A percentile compares a stretch with the other conserved stretches of the same genome.
phyloP scores from a whole-genome alignment of 92 coral and sea anemone genomes.

The Diadumene lineata region DNA sequence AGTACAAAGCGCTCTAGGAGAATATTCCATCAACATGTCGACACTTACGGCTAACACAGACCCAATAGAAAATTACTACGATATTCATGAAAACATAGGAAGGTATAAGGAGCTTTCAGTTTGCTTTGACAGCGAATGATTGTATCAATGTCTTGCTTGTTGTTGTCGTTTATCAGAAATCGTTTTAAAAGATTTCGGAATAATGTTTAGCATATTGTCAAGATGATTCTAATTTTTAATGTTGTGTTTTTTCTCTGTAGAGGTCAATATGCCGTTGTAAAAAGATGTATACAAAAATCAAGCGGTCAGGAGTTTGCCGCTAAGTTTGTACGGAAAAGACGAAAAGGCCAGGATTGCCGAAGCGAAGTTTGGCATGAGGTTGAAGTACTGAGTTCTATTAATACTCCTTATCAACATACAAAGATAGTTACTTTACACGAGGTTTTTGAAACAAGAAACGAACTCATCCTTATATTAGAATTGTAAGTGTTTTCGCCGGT shows the following conservation, averaged over 20 bases:
- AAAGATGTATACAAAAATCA: slow-evolving; percentile 67
- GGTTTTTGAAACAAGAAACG: slow-evolving; percentile 82
- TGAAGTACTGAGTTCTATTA: slow-evolving; percentile 72
- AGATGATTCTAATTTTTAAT: slow-evolving; percentile 33
- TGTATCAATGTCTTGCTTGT: slow-evolving; percentile 13
- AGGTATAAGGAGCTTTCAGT: slow-evolving; percentile 48
- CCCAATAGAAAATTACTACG: slow-evolving; percentile 74
- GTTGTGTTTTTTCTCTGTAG: slow-evolving; percentile 31
- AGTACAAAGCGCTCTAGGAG: slow-evolving; percentile 4
- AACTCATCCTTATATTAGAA: slow-evolving; percentile 76
- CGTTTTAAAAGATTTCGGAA: slow-evolving; percentile 6
- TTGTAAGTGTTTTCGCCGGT: slow-evolving; percentile 47
- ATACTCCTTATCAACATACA: slow-evolving; percentile 73
- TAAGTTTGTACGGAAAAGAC: slow-evolving; percentile 82
- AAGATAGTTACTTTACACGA: slow-evolving; percentile 79
- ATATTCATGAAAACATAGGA: slow-evolving; percentile 78
- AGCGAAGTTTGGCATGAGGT: slow-evolving; percentile 95
- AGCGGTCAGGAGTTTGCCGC: slow-evolving; percentile 77
- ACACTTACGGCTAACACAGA: slow-evolving; percentile 57
- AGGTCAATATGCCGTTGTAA: slow-evolving; percentile 88
- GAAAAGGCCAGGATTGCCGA: slow-evolving; percentile 86
- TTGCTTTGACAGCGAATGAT: slow-evolving; percentile 11
- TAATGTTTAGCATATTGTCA: background rate
- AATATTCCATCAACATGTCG: slow-evolving; percentile 41
- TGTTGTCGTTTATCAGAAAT: background rate